Evolutionary conservation across 2,113 vertebrate genomes (phyloP).

Genomic region (Prionailurus bengalensis): DNA sequence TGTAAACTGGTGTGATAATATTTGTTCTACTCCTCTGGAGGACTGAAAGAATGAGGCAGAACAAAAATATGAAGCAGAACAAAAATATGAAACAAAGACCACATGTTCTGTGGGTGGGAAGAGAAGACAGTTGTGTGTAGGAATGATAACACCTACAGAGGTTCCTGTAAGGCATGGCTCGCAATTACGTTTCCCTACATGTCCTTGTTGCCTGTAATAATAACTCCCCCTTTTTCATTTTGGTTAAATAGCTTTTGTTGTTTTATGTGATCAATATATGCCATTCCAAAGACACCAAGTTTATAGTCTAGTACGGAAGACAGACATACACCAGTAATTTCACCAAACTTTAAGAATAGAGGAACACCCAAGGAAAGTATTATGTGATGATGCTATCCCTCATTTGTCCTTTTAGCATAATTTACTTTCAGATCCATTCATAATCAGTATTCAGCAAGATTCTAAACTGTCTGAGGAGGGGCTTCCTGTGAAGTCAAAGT

Average conservation of each 20-base stretch:
- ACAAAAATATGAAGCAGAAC: not conserved
- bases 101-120: not conserved
- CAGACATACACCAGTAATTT: not conserved
- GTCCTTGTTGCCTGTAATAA: not conserved
- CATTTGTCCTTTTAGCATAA: not conserved
- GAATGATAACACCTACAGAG: not conserved
- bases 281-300: not conserved
- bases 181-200: not conserved
- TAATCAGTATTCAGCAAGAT: not conserved
- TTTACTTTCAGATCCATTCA: not conserved
- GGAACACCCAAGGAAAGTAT: not conserved
- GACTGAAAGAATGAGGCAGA: not conserved
- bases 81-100: not conserved
- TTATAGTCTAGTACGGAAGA: not conserved
- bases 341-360: not conserved
- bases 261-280: not conserved
- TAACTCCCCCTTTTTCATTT: not conserved
- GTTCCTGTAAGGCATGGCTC: not conserved
- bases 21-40: not conserved
- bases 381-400: not conserved
- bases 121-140: not conserved
- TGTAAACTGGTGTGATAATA: not conserved
- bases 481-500: not conserved
- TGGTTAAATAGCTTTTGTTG: not conserved
- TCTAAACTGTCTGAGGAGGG: not conserved